phyloP scores from a whole-genome alignment of 1,140 invertebrate genomes.

The Solenopsis invicta region DNA sequence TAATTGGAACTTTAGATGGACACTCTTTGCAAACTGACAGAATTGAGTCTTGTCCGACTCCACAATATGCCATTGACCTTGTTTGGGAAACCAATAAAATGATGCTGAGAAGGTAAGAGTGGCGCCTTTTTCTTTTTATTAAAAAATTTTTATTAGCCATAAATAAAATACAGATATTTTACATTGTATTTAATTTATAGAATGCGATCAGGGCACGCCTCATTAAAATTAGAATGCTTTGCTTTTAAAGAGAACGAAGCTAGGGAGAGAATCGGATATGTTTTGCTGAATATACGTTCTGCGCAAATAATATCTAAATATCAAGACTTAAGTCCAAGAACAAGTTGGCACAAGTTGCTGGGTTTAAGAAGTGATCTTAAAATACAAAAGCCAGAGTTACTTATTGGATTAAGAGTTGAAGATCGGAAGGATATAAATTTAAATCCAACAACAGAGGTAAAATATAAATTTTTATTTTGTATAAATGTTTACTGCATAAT shows the following conservation, averaged over 20 bases:
- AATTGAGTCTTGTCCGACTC: constrained; percentile 81
- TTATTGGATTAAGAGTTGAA: constrained; percentile 85
- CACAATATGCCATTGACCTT: constrained; percentile 85
- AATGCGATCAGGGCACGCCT: constrained; percentile 85
- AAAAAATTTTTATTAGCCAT: not conserved
- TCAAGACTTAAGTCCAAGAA: constrained; percentile 74
- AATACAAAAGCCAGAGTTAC: constrained; percentile 85
- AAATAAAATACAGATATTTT: not conserved
- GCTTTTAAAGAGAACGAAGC: constrained; percentile 81
- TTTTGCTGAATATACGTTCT: constrained; percentile 85
- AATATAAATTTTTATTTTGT: constrained; percentile 1
- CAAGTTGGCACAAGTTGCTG: constrained; percentile 86
- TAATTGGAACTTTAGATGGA: constrained; percentile 86
- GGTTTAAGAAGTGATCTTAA: constrained; percentile 85
- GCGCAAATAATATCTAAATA: constrained; percentile 84
- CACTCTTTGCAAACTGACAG: constrained; percentile 86
- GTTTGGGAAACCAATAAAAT: constrained; percentile 87
- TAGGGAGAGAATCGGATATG: constrained; percentile 86
- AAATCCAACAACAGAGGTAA: constrained; percentile 65
- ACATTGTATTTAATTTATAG: constrained; percentile 73
- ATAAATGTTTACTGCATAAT: not conserved
- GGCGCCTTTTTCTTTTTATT: not conserved
- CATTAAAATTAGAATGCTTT: constrained; percentile 87
- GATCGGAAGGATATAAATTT: constrained; percentile 76
- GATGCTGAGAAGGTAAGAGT: constrained; percentile 82